Evolutionary conservation across 2,888 invertebrate genomes (phyloP), one percentile per base, ranked within the genome.

Genomic region (Falcaria lacertinaria): DNA sequence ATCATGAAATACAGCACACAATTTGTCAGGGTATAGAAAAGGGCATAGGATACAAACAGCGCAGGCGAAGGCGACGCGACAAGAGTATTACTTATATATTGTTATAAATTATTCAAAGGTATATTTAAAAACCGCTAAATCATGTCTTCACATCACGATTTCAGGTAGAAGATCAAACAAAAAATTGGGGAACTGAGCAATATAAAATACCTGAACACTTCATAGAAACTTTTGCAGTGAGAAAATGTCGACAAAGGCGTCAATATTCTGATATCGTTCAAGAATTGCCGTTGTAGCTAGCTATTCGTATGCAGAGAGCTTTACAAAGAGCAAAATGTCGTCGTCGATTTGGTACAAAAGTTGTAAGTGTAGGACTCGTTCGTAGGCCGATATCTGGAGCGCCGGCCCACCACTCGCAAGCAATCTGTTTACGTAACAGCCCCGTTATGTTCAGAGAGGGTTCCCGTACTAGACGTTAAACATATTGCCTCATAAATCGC

Each of bases 401-500:
- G 70, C 64, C 67, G 70, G 78, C 62, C 77, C 78, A 71, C 78
- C 75, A 73, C 80, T 83, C 82, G 80, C 81, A 75, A 79, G 83
- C 87, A 87, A 89, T 89, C 84, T 89, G 86, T 88, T 88, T 88
- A 86, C 85, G 87, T 89, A 88, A 89, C 87, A 81, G 80, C 80
- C 80, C 87, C 88, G 87, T 88, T 89, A 88, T 83, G 83, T 80
- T 81, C 80, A 63, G 80, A 81, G 85, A 86, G 85, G 86, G 86
- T 84, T 85, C 74, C 69, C 85, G 81, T 78, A 81, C 74, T 83
- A 86, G 88, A 88, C 88, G 87, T 87, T 88, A 86, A 89, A 89
- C 88, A 89, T 89, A 89, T 89, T 89, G 85, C 88, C 85, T 80
- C 87, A 89, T 89, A 89, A 89, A 89, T 89, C 86, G 77, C 78